Evolutionary conservation across 1,140 invertebrate genomes (phyloP).

Genomic region (Sycophila sp.): DNA sequence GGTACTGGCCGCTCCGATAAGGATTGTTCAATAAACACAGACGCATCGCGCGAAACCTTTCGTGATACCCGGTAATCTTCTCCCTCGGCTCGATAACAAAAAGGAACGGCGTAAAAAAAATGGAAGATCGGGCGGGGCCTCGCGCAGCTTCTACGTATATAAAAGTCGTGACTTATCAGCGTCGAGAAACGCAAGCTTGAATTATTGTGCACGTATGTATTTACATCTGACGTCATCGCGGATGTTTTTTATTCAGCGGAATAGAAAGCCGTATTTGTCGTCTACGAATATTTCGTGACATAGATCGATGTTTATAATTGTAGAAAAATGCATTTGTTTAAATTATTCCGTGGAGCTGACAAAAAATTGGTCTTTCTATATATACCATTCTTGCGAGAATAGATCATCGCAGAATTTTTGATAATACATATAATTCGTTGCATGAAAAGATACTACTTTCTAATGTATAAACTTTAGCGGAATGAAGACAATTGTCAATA

Average conservation of each 20-base stretch:
- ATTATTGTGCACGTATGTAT: not conserved
- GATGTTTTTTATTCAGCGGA: not conserved
- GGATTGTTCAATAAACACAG: constrained; percentile 47
- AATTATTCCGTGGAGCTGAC: too few relatives aligned
- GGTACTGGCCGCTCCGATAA: constrained; percentile 45
- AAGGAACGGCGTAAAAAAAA: not conserved
- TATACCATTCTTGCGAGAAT: too few relatives aligned
- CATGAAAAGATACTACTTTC: too few relatives aligned
- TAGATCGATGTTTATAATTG: too few relatives aligned
- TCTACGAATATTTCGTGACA: too few relatives aligned
- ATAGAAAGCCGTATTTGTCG: too few relatives aligned
- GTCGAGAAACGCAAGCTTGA: not conserved
- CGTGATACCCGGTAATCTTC: constrained; percentile 44
- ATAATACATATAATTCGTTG: too few relatives aligned
- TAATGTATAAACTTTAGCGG: too few relatives aligned
- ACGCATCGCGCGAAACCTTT: constrained; percentile 41
- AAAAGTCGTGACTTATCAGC: not conserved
- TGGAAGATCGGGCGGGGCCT: not conserved
- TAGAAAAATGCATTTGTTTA: too few relatives aligned
- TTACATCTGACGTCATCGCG: constrained; percentile 9
- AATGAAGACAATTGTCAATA: too few relatives aligned
- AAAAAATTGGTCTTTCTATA: too few relatives aligned
- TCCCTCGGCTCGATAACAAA: constrained; percentile 29
- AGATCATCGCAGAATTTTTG: too few relatives aligned
- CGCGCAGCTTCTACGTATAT: constrained; percentile 8